A percentile compares a stretch with the other conserved stretches of the same genome.
Evolutionary conservation across 2,113 vertebrate genomes (phyloP).

Genomic region (Ctenodactylus gundi): DNA sequence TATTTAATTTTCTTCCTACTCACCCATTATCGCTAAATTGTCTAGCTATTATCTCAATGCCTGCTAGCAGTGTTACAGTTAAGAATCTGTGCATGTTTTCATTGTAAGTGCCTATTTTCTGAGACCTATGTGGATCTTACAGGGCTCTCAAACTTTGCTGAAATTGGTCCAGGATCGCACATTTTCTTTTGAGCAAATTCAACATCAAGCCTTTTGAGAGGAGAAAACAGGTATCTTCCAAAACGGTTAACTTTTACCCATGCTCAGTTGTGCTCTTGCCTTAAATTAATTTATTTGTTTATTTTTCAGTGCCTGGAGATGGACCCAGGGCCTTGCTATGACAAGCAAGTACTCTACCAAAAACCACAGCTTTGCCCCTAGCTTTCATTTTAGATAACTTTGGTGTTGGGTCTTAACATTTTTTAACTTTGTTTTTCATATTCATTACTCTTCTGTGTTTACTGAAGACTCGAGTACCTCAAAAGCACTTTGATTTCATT

Average conservation of each 20-base stretch:
- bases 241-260: neutral
- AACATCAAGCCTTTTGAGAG: neutral
- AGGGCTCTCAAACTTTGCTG: slow-evolving; percentile 1
- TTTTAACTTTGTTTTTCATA: neutral
- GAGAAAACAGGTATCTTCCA: neutral
- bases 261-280: neutral
- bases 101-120: slow-evolving; percentile 51
- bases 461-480: neutral
- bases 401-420: neutral
- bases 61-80: neutral
- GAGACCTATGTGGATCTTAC: slow-evolving; percentile 15
- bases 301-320: neutral
- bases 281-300: neutral
- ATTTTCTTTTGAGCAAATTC: neutral
- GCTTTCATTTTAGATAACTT: neutral
- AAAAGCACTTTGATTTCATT: neutral
- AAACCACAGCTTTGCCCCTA: too few species aligned
- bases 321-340: neutral
- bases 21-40: slow-evolving; percentile 67
- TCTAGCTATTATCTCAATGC: slow-evolving; percentile 24
- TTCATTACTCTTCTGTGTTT: neutral
- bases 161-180: neutral
- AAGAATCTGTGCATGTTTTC: slow-evolving; percentile 26
- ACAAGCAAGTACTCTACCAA: neutral
- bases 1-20: slow-evolving; percentile 70